Conservation (phyloP, 2,113 vertebrate genomes). For the Carollia perspicillata region DNA sequence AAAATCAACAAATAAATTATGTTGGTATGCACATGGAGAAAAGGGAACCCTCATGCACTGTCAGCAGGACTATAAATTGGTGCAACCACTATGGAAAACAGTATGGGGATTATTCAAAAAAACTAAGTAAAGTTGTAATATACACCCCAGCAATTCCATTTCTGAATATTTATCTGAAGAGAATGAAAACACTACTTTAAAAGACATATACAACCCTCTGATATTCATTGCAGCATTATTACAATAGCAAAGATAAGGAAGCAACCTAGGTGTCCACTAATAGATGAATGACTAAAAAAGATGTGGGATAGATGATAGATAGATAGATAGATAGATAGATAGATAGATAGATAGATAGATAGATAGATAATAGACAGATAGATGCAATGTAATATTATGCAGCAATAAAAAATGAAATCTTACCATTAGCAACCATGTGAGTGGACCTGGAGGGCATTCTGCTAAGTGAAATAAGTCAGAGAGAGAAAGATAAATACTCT, state of each 20-base stretch:
- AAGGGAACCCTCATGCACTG: neutral
- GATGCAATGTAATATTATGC: neutral
- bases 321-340: neutral
- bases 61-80: neutral
- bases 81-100: neutral
- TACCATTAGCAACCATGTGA: neutral
- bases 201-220: neutral
- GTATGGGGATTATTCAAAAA: neutral
- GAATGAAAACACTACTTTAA: neutral
- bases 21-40: neutral
- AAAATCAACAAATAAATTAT: neutral
- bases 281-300: neutral
- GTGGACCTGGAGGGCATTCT: neutral
- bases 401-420: neutral
- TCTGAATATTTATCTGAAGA: neutral
- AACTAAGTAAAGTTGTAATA: neutral
- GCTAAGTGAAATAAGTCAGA: neutral
- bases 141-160: neutral
- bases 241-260: neutral
- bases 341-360: too few species aligned
- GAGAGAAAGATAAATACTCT: neutral
- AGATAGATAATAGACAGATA: neutral
- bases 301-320: neutral
- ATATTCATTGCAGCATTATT: neutral
- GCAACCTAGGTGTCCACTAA: neutral